phyloP scores from a whole-genome alignment of 2,113 vertebrate species.

The Neogale vison region DNA sequence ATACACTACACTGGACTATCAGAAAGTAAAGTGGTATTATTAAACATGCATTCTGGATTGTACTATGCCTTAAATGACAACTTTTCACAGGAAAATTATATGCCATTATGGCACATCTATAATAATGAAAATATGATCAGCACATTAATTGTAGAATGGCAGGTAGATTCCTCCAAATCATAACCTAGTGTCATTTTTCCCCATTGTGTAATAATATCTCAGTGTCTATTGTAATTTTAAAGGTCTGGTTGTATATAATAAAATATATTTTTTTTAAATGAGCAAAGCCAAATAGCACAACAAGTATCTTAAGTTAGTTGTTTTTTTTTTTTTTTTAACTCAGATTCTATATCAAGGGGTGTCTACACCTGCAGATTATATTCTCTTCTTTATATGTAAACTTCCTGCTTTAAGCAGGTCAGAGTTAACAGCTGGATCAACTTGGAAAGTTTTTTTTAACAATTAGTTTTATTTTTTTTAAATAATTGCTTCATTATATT shows the following conservation, averaged over 20 bases:
- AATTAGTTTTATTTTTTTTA: slow-evolving; percentile 77
- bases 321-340: background rate
- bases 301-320: background rate
- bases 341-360: background rate
- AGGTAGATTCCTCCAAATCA: background rate
- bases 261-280: background rate
- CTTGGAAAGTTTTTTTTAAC: slow-evolving; percentile 28
- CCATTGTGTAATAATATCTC: background rate
- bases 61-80: background rate
- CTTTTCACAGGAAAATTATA: background rate
- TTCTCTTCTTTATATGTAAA: slow-evolving; percentile 29
- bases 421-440: slow-evolving; percentile 65
- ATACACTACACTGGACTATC: background rate
- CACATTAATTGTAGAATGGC: slow-evolving; percentile 27
- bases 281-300: slow-evolving; percentile 20
- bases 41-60: background rate
- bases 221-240: slow-evolving; percentile 41
- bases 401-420: slow-evolving; percentile 65
- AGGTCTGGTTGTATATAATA: background rate
- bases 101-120: background rate
- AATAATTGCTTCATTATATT: slow-evolving; percentile 80
- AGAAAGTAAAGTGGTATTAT: background rate
- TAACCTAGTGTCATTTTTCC: background rate
- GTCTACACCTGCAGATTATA: slow-evolving; percentile 15
- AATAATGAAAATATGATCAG: slow-evolving; percentile 1